Conservation (phyloP, 2,113 vertebrate species). For the Colistium nudipinnis region DNA sequence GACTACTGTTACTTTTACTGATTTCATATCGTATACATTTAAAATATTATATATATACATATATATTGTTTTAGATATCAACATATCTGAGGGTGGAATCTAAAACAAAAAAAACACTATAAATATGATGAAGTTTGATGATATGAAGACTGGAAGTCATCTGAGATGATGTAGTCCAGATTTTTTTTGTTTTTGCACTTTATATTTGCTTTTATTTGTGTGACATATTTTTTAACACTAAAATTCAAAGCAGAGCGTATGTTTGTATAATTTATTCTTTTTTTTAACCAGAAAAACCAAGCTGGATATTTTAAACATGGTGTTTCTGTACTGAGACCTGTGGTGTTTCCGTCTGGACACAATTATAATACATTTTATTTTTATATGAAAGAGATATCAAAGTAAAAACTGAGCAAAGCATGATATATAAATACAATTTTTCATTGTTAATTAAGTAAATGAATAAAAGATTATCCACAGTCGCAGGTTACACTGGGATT, state of each 20-base stretch:
- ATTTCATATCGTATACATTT: too few relatives aligned
- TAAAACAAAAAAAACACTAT: conserved; percentile 57
- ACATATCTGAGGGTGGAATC: too few relatives aligned
- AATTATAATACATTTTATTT: background rate
- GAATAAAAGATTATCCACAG: conserved; percentile 24
- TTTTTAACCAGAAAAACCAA: conserved; percentile 5
- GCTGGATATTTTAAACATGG: conserved; percentile 22
- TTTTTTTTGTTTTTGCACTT: conserved; percentile 71
- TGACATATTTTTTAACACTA: conserved; percentile 22
- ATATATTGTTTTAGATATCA: too few relatives aligned
- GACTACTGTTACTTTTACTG: too few relatives aligned
- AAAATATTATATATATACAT: too few relatives aligned
- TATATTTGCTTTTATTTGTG: conserved; percentile 46
- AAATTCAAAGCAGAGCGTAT: background rate
- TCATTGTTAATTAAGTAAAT: conserved; percentile 15
- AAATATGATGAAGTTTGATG: conserved; percentile 7
- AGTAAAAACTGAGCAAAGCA: conserved; percentile 21
- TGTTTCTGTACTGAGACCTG: conserved; percentile 12
- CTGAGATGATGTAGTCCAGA: background rate
- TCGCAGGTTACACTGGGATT: conserved; percentile 10
- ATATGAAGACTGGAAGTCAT: conserved; percentile 16
- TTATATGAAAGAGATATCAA: too few relatives aligned
- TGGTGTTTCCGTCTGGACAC: background rate
- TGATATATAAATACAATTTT: background rate
- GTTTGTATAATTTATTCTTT: conserved; percentile 47